These are phyloP conservation scores for Anastrepha ludens DNA, from an alignment of 1,140 invertebrate species.

Conservation along the genomic window DNA sequence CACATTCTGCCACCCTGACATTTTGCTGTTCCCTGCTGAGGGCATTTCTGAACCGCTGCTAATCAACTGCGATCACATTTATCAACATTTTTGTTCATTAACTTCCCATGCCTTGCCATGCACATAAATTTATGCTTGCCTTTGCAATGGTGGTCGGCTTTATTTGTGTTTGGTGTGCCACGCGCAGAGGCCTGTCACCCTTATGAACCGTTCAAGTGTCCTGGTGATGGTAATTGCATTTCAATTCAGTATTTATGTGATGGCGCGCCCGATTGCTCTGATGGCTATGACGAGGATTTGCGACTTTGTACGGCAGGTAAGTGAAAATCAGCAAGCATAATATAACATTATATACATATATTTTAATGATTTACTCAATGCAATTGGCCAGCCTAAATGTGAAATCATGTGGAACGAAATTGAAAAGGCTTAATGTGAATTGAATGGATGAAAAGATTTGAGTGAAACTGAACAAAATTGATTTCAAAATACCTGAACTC, in stretches of 20 bases:
- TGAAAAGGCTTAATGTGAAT: too few relatives aligned
- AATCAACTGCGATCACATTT: conserved; percentile 1
- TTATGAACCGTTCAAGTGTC: conserved; percentile 96
- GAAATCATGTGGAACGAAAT: too few relatives aligned
- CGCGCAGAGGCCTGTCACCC: conserved; percentile 83
- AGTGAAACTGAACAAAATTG: too few relatives aligned
- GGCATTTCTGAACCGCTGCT: background rate
- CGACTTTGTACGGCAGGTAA: conserved; percentile 94
- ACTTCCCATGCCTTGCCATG: background rate
- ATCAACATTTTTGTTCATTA: background rate
- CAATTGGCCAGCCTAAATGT: too few relatives aligned
- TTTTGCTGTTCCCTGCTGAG: background rate
- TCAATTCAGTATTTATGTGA: conserved; percentile 96
- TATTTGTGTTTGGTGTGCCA: background rate
- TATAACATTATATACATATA: too few relatives aligned
- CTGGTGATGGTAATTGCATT: conserved; percentile 92
- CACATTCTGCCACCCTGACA: background rate
- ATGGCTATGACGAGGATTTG: conserved; percentile 89
- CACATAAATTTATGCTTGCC: conserved; percentile 23
- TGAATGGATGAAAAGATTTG: too few relatives aligned
- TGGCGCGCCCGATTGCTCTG: conserved; percentile 94
- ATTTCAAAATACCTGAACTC: too few relatives aligned
- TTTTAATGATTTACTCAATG: too few relatives aligned
- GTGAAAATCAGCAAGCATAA: conserved; percentile 57
- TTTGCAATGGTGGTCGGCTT: background rate